Conservation (phyloP, 2,797 vertebrate genomes). For the Rhinoraja longicauda region DNA sequence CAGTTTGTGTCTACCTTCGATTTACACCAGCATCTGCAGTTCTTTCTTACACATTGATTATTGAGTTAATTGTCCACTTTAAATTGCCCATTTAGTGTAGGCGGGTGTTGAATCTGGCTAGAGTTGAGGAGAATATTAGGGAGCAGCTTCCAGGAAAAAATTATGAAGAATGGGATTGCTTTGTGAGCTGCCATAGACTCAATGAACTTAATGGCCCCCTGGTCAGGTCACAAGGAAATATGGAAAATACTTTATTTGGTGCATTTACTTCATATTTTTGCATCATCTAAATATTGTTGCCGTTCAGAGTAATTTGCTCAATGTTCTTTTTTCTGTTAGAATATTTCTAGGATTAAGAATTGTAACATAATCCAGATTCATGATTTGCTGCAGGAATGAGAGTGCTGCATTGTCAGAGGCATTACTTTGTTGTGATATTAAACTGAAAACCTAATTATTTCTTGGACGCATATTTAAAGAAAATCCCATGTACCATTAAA, state of each 20-base stretch:
- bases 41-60: too few species aligned
- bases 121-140: too few species aligned
- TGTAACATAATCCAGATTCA: not conserved
- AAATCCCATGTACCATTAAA: not conserved
- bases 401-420: not conserved
- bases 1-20: too few species aligned
- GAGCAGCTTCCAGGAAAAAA: too few species aligned
- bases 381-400: not conserved
- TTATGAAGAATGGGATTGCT: too few species aligned
- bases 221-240: too few species aligned
- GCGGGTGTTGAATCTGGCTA: too few species aligned
- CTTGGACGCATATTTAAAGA: not conserved
- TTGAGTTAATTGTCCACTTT: too few species aligned
- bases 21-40: too few species aligned
- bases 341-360: not conserved
- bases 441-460: not conserved
- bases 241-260: not conserved
- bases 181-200: too few species aligned
- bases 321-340: not conserved
- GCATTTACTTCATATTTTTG: not conserved
- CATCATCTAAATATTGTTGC: not conserved
- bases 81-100: too few species aligned
- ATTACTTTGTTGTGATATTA: not conserved
- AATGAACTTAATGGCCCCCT: too few species aligned
- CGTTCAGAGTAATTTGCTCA: not conserved